Base-by-base conservation (phyloP, 2,797 vertebrate species). In the Manis crassicaudata region DNA sequence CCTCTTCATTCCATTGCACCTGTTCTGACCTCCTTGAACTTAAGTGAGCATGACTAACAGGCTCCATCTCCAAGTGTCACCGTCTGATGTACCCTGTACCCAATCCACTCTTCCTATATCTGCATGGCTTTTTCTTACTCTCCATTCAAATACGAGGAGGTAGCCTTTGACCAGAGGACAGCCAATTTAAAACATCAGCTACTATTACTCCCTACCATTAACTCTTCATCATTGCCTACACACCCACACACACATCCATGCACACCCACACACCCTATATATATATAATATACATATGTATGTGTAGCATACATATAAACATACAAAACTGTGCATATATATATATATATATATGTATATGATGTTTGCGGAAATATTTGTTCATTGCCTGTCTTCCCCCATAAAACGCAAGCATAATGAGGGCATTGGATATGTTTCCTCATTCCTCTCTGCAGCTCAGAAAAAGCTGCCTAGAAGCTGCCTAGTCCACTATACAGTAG, bases 201-300 rank as follows among this genome's bases (percentile, higher is more conserved):
- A 13, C 2, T 10, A 40, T 60, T 60, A 23, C 43, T 81, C 25
- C 0, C 11, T 75, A 35, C 13, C 32, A 62, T 21, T 87, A 54
- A 80, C 2, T 60, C 17, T 37, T 56, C 46, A 73, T 43, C 32
- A 18, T 21, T 70, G 62, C 5, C 73, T 81, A 62, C 27, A 72
- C 25, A 27, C 13, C 0, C 14, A 18, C 46, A n/a, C 21, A 27
- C 12, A 21, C 20, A 32, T 18, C 37, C 0, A 1, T 0, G 1
- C 50, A 35, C 7, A 25, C 5, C 6, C 50, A 40, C 76, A 43
- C 27, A 35, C 50, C 46, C 46, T 46, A 3, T 46, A 67, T 21
- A 3, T 20, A 46, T 37, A 73, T 29, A 29, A 32, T 32, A 13
- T 1, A 3, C 40, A 32, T 16, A 37, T 0, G 46, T 46, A 46